Evolutionary conservation across 2,113 vertebrate species (phyloP), one percentile per base, ranked within the genome.

Genomic region (Cricetomys ansorgei): DNA sequence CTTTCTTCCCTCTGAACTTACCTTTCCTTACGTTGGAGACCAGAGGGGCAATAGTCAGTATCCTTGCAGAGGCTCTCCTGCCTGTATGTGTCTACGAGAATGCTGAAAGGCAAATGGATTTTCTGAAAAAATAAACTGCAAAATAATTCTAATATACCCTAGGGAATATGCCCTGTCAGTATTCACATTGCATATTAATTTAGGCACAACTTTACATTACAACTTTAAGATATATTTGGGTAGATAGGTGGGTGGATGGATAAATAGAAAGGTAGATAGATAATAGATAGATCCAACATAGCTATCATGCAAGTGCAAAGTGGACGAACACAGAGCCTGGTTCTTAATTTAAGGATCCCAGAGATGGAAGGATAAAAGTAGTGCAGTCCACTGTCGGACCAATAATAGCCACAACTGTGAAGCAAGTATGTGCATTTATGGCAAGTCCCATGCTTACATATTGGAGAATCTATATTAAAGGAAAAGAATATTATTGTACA

Each of bases 11-110:
- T 69, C 64, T 13, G n/a, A n/a, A n/a, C 15, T 21, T 70, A 25
- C 40, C 3, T 80, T 48, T 88, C 43, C 84, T 55, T 29, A 21
- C n/a, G 64, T 40, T 77, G 29, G 48, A 76, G 27, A 70, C 13
- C 15, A 62, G 29, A 43, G n/a, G 5, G 37, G 21, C 50, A 19
- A 15, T 5, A 25, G 21, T 43, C 17, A 19, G 29, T 59, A 16
- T 2, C 40, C 53, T 15, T 10, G 23, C 17, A 45, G 72, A 88
- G 6, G 55, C 15, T 4, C 9, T 69, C 64, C 17, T n/a, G 13
- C 57, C 40, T 50, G 1, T 13, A 0, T 7, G 10, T 76, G 1
- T 10, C 27, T 0, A 0, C 55, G 50, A 55, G 12, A 48, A 37
- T 53, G 40, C 16, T 65, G 23, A 62, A 69, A 86, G 16, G 21